These are phyloP conservation scores for Melanostigma gelatinosum DNA, from an alignment of 2,113 vertebrate species.

Conservation along the genomic window DNA sequence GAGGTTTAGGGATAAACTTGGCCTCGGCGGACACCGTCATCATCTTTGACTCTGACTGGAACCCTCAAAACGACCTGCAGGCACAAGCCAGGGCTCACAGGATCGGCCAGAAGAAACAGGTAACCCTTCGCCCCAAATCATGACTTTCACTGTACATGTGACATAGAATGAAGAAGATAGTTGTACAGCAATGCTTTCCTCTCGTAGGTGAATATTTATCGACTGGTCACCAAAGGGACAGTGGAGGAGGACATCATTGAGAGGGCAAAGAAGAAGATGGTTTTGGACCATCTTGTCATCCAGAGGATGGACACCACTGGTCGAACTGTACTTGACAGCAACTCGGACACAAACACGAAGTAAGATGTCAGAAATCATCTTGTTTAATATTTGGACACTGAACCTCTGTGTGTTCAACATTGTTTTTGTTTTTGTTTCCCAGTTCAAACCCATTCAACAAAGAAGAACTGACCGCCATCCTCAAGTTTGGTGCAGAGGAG, in stretches of 20 bases:
- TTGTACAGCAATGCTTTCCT: neutral
- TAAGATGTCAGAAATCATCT: conserved; percentile 69
- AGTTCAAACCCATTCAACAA: conserved; percentile 99
- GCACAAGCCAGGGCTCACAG: conserved; percentile 97
- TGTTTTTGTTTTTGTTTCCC: conserved; percentile 7
- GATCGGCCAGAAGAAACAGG: conserved; percentile 99
- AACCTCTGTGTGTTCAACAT: neutral
- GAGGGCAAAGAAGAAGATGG: conserved; percentile 99
- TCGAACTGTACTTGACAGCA: conserved; percentile 94
- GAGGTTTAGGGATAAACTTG: conserved; percentile 97
- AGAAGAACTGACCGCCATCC: conserved; percentile 96
- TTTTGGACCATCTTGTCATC: conserved; percentile 97
- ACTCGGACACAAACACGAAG: conserved; percentile 91
- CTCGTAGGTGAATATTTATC: conserved; percentile 95
- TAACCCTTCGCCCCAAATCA: conserved; percentile 45
- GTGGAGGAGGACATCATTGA: conserved; percentile 99
- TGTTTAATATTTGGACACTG: neutral
- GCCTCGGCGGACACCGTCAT: conserved; percentile 98
- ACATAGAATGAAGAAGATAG: neutral
- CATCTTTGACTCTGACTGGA: conserved; percentile 99
- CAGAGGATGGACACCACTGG: conserved; percentile 99
- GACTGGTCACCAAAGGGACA: conserved; percentile 95
- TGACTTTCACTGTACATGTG: neutral
- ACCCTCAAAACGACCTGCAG: conserved; percentile 98
- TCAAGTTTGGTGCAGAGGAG: conserved; percentile 98